phyloP scores from a whole-genome alignment of 2,888 invertebrate species.

The Dynastes tityus region DNA sequence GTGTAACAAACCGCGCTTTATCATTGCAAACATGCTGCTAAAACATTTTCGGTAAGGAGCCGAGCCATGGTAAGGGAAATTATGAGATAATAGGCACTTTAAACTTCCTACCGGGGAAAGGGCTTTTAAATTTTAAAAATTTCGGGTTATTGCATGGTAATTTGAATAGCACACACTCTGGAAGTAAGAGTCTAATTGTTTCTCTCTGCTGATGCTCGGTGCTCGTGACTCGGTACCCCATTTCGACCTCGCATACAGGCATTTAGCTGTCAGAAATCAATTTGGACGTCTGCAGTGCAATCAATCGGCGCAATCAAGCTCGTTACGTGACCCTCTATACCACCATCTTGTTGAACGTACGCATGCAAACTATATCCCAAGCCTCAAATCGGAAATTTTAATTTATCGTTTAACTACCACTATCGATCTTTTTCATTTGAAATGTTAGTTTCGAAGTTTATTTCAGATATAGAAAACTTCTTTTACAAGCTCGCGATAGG shows the following conservation, averaged over 20 bases:
- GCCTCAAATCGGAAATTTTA: neutral
- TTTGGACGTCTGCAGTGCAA: conserved; percentile 57
- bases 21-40: conserved; percentile 27
- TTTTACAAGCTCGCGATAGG: too few species aligned
- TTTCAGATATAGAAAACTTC: too few species aligned
- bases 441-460: too few species aligned
- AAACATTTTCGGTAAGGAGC: conserved; percentile 33
- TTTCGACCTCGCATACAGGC: conserved; percentile 55
- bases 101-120: conserved; percentile 32
- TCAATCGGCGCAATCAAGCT: conserved; percentile 57
- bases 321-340: conserved; percentile 32
- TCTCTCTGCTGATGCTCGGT: conserved; percentile 53
- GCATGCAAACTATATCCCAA: neutral
- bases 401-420: neutral
- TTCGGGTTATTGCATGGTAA: conserved; percentile 53
- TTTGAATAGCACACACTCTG: conserved; percentile 57
- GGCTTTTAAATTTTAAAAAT: conserved; percentile 52
- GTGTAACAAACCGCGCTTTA: conserved; percentile 30
- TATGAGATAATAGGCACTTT: conserved; percentile 51
- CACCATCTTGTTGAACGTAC: conserved; percentile 6
- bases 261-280: conserved; percentile 59
- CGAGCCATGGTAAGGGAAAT: conserved; percentile 26
- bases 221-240: conserved; percentile 52
- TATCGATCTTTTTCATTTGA: too few species aligned
- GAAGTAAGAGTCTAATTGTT: conserved; percentile 56